A percentile compares a stretch with the other conserved stretches of the same genome.
Evolutionary conservation across 2,888 invertebrate species (phyloP).

Genomic region (Ditula angustiorana): DNA sequence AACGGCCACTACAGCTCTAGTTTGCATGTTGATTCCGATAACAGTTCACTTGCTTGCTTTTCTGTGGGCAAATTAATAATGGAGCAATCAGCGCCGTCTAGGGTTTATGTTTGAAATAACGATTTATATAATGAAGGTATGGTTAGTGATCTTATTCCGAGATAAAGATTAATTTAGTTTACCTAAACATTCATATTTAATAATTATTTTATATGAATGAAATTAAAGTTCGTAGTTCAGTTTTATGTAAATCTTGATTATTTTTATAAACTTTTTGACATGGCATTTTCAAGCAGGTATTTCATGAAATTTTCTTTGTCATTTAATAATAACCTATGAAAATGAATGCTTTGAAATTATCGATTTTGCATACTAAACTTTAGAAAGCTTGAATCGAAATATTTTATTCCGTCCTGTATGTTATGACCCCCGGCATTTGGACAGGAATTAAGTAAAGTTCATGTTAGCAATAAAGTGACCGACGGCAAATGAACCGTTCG

Average conservation of each 20-base stretch:
- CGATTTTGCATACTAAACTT: no score
- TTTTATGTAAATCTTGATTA: neutral
- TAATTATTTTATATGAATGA: neutral
- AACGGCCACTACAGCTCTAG: neutral
- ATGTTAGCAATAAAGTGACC: constrained; percentile 66
- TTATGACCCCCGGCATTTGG: constrained; percentile 24
- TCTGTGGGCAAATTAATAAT: constrained; percentile 3
- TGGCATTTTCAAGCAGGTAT: neutral
- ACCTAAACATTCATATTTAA: neutral
- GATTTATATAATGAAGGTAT: neutral
- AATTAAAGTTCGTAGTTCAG: neutral
- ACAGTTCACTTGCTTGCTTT: neutral
- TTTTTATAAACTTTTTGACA: neutral
- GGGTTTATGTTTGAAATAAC: neutral
- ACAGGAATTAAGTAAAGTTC: constrained; percentile 64
- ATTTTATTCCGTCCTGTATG: neutral
- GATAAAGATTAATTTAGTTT: neutral
- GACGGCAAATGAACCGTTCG: constrained; percentile 69
- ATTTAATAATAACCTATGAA: neutral
- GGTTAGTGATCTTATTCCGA: neutral
- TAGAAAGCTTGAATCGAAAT: no score
- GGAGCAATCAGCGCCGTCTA: constrained; percentile 1
- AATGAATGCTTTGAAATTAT: no score
- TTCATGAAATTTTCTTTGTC: neutral
- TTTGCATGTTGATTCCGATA: neutral